Percentiles rank a stretch among this genome's conserved stretches.
Conservation (phyloP, 1,140 invertebrate species). For the Bombyx mori region DNA sequence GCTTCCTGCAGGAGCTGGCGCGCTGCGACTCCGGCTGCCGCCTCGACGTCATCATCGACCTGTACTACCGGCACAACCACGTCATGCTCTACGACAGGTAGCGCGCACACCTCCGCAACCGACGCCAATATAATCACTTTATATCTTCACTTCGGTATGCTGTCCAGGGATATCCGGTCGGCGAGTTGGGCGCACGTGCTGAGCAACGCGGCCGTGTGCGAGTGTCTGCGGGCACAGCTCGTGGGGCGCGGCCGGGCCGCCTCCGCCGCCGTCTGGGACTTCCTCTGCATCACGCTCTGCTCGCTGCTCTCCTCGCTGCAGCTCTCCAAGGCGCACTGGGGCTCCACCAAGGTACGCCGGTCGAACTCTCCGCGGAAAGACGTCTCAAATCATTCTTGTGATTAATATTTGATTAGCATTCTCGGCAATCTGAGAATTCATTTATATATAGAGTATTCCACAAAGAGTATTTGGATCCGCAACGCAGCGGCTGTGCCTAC, state of each 20-base stretch:
- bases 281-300: conserved; percentile 38
- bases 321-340: conserved; percentile 12
- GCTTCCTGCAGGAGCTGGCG: not conserved
- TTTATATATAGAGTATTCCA: too few species aligned
- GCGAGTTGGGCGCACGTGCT: conserved; percentile 25
- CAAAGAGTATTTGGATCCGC: too few species aligned
- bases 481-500: too few species aligned
- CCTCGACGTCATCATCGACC: conserved; percentile 24
- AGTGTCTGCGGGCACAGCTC: conserved; percentile 20
- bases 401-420: too few species aligned
- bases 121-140: not conserved
- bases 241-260: conserved; percentile 20
- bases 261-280: conserved; percentile 38
- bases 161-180: conserved; percentile 18
- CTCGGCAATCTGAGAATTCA: too few species aligned
- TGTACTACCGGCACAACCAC: conserved; percentile 25
- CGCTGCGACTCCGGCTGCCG: not conserved
- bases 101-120: not conserved
- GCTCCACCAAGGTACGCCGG: conserved; percentile 18
- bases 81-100: conserved; percentile 36
- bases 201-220: conserved; percentile 25
- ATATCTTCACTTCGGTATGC: too few species aligned
- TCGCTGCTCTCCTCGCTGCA: conserved; percentile 23
- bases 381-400: too few species aligned
- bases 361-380: not conserved